Conservation (phyloP, 2,797 vertebrate genomes). For the Danio kyathit region DNA sequence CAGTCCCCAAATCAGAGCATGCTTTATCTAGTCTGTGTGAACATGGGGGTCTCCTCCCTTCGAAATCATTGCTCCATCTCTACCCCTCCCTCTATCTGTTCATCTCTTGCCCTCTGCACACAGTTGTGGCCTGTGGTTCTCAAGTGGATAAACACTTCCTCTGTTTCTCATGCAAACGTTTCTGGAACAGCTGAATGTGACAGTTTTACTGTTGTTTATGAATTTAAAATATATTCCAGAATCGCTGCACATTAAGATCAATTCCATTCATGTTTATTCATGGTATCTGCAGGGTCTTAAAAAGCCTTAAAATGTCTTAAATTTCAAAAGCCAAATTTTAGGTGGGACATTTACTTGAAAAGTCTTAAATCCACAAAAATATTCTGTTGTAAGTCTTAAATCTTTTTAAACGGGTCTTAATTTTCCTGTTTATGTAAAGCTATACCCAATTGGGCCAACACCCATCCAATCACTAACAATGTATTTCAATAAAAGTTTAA, state of each 20-base stretch:
- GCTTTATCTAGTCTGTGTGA: conserved; percentile 68
- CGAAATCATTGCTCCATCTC: conserved; percentile 60
- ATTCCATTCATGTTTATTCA: too few relatives aligned
- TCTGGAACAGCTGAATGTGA: background rate
- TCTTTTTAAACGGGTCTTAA: too few relatives aligned
- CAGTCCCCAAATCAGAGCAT: conserved; percentile 40
- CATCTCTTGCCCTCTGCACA: conserved; percentile 47
- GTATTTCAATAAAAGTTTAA: too few relatives aligned
- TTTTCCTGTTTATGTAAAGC: too few relatives aligned
- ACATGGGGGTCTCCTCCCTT: conserved; percentile 39
- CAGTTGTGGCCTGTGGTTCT: conserved; percentile 35
- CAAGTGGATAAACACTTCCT: conserved; percentile 41
- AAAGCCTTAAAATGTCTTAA: too few relatives aligned
- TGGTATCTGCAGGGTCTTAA: too few relatives aligned
- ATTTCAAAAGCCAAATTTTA: too few relatives aligned
- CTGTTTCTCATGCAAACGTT: conserved; percentile 38
- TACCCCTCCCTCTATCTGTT: conserved; percentile 61
- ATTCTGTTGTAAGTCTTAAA: too few relatives aligned
- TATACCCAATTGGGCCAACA: too few relatives aligned
- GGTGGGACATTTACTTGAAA: too few relatives aligned
- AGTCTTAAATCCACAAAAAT: too few relatives aligned
- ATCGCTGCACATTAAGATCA: background rate
- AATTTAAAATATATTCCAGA: background rate
- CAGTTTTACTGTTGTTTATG: background rate
- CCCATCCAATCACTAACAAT: too few relatives aligned